Base-by-base conservation (phyloP, 1,140 invertebrate genomes). In the Littorina saxatilis region DNA sequence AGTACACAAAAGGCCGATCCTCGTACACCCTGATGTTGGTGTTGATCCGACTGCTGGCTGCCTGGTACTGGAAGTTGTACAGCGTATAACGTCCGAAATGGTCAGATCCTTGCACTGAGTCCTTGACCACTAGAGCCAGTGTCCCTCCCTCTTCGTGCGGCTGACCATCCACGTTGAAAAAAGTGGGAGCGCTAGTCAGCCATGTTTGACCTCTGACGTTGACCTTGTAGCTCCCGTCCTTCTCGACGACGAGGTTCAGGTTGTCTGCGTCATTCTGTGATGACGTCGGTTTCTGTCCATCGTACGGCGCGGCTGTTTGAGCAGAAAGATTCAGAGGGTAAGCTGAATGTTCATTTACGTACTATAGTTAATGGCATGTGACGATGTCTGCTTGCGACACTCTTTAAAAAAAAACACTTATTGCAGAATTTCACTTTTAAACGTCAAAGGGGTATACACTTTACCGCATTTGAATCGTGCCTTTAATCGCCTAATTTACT, bases 111-210 rank as follows among this genome's bases (percentile, higher is more conserved):
- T 75, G 70, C 0, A 74, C 50, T 4, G 52, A 66, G 4, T 27
- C 77, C 0, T 63, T 55, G 55, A 66, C 20, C 0, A 76, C 37
- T 29, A 83, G 43, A 13, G 81, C 81, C 17, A 85, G 77, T 2
- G 63, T 73, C n/a, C 55, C 70, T 17, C 79, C 82, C 1, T 55
- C 27, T 29, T 66, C 77, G 70, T 78, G 83, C 32, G 63, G 79
- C 74, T 83, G 80, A 47, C 84, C 84, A 72, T 84, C 73, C 29
- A 50, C 81, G n/a, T 75, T 81, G 79, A 86, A 83, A 66, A 68
- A 84, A 9, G 81, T 84, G 1, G 83, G 85, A 9, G 83, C 83
- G 63, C 76, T 84, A n/a, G 37, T 43, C 27, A 86, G 58, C 85
- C 85, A 86, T 4, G 75, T 79, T 32, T 58, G 76, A 35, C 61